phyloP scores from a whole-genome alignment of 1,140 invertebrate genomes.

The Eciton burchellii region DNA sequence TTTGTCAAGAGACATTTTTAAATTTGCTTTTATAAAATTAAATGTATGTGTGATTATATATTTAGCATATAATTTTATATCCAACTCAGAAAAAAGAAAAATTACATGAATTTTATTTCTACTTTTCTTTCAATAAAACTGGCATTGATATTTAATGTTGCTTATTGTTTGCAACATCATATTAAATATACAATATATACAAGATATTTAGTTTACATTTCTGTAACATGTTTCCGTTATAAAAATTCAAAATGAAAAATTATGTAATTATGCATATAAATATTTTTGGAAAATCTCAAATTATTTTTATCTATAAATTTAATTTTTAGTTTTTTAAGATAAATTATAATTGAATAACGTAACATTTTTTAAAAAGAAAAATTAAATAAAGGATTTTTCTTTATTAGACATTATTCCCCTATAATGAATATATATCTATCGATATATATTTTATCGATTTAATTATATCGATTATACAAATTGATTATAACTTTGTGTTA shows the following conservation, averaged over 20 bases:
- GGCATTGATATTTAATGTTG: too few relatives aligned
- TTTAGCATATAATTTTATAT: too few relatives aligned
- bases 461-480: constrained; percentile 17
- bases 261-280: constrained; percentile 2
- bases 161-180: too few relatives aligned
- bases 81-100: too few relatives aligned
- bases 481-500: constrained; percentile 13
- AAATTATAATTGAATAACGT: neutral
- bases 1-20: neutral
- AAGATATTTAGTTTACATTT: too few relatives aligned
- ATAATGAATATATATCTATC: constrained; percentile 36
- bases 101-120: too few relatives aligned
- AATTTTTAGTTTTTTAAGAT: constrained; percentile 3
- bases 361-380: constrained; percentile 4
- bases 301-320: constrained; percentile 4
- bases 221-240: too few relatives aligned
- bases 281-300: neutral
- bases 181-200: too few relatives aligned
- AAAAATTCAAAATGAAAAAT: too few relatives aligned
- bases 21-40: neutral
- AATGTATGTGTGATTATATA: too few relatives aligned
- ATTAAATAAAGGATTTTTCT: neutral
- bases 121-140: too few relatives aligned
- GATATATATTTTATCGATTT: too few relatives aligned
- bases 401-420: constrained; percentile 36